Evolutionary conservation across 92 coral and sea anemone genomes (phyloP), one percentile per base, ranked within the genome.

Genomic region (Nematostella vectensis): DNA sequence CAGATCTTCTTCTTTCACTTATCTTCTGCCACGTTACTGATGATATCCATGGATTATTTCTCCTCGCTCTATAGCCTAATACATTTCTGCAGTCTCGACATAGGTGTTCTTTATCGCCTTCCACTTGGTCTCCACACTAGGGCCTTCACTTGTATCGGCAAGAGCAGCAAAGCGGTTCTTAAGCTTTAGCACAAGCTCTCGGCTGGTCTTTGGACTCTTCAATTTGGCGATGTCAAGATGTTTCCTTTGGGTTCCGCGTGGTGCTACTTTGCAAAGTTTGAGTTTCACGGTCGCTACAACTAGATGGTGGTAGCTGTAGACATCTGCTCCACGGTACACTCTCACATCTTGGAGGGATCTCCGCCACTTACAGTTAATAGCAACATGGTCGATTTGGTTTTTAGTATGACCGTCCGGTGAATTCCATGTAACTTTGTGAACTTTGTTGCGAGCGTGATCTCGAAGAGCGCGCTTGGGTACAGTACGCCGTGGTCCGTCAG

Each of bases 221-320:
- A 23, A 25, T 42, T 43, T 36, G 17, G n/a, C n/a, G n/a, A n/a
- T n/a, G n/a, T n/a, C n/a, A n/a, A n/a, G n/a, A 37, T 56, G 61
- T 2, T 29, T 65, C 53, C 77, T 52, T 22, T 18, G 20, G 24
- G 27, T 48, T 27, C 37, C 38, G 25, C 59, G 30, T 59, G 57
- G n/a, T 16, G 62, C 26, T 43, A 54, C 27, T 31, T 30, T 54
- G 25, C 63, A 53, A 38, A 55, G 28, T 27, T 57, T 70, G 13
- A 70, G 17, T 50, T 68, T 51, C 6, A 75, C 43, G 48, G 18
- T 48, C 43, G 40, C 55, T 25, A 47, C 49, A 61, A 58, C 27
- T 2, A 67, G 62, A 26, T 50, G 55, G 33, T 69, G 82, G 48
- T 75, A 76, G 31, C 77, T 52, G 39, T 59, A 58, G 11, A 69